phyloP scores from a whole-genome alignment of 1,140 invertebrate species.

The Ridgeia piscesae region DNA sequence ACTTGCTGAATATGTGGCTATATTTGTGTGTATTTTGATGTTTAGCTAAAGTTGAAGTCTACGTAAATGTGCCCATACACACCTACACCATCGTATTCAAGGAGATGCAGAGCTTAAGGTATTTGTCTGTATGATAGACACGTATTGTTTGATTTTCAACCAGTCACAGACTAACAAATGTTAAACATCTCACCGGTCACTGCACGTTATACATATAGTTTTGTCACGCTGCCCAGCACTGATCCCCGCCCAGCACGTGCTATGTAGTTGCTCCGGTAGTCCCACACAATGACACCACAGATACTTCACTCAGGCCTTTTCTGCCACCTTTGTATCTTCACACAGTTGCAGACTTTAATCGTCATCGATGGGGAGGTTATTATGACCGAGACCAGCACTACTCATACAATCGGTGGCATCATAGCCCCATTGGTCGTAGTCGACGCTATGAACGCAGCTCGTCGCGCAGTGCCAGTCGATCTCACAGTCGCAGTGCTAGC shows the following conservation, averaged over 20 bases:
- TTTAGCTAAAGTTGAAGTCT: constrained; percentile 1
- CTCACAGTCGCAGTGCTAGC: constrained; percentile 14
- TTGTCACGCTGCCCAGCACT: too few species aligned
- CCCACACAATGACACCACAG: too few species aligned
- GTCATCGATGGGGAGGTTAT: constrained; percentile 6
- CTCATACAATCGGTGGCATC: neutral
- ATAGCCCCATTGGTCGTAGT: constrained; percentile 13
- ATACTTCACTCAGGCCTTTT: too few species aligned
- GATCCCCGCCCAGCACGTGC: too few species aligned
- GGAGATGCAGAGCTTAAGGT: neutral
- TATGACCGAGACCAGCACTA: constrained; percentile 21
- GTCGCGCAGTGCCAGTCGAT: constrained; percentile 12
- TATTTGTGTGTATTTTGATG: neutral
- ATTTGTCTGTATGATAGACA: neutral
- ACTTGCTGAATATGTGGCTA: neutral
- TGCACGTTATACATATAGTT: neutral
- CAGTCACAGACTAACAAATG: neutral
- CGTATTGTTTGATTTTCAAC: neutral
- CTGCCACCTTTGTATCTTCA: neutral
- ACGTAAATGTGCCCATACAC: neutral
- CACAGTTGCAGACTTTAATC: constrained; percentile 13
- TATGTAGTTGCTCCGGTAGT: too few species aligned
- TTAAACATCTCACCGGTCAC: neutral
- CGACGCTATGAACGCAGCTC: constrained; percentile 18
- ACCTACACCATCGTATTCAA: neutral